Evolutionary conservation across 2,113 vertebrate species (phyloP).

Genomic region (Paedocypris sp.): DNA sequence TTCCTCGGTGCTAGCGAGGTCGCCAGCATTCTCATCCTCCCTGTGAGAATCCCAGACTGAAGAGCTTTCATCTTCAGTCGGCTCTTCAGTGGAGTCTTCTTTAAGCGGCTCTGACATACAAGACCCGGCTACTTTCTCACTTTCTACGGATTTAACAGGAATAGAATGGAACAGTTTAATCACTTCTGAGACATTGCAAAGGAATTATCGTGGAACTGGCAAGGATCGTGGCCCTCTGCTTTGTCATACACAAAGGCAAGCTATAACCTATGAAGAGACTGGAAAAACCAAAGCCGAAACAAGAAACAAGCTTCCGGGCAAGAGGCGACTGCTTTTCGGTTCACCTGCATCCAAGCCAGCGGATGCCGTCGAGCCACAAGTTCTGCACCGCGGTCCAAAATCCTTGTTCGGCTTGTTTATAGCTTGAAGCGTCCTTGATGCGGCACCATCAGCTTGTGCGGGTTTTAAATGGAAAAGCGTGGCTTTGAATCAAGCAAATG

Average conservation of each 20-base stretch:
- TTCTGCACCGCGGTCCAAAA: constrained; percentile 31
- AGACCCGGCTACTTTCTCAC: constrained; percentile 99
- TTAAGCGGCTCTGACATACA: constrained; percentile 97
- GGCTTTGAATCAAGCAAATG: constrained; percentile 40
- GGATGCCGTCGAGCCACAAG: constrained; percentile 47
- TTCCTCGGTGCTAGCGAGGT: constrained; percentile 62
- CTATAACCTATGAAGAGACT: constrained; percentile 64
- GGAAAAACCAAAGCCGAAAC: constrained; percentile 57
- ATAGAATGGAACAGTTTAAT: constrained; percentile 99
- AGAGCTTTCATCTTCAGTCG: constrained; percentile 75
- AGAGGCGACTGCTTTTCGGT: constrained; percentile 44
- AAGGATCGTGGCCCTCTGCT: constrained; percentile 75
- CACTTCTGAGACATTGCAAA: constrained; percentile 98
- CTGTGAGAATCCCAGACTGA: constrained; percentile 63
- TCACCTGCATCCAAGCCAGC: constrained; percentile 58
- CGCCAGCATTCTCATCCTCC: constrained; percentile 73
- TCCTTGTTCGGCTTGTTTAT: constrained; percentile 23
- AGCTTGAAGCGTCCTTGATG: constrained; percentile 44
- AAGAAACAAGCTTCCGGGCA: constrained; percentile 43
- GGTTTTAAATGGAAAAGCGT: constrained; percentile 34
- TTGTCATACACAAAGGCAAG: constrained; percentile 56
- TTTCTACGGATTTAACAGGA: constrained; percentile 99
- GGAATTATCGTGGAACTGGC: constrained; percentile 90
- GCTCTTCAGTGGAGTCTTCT: constrained; percentile 77
- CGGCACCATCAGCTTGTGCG: constrained; percentile 15